Base-by-base conservation (phyloP, 2,888 invertebrate genomes). In the Willowsia nigromaculata region DNA sequence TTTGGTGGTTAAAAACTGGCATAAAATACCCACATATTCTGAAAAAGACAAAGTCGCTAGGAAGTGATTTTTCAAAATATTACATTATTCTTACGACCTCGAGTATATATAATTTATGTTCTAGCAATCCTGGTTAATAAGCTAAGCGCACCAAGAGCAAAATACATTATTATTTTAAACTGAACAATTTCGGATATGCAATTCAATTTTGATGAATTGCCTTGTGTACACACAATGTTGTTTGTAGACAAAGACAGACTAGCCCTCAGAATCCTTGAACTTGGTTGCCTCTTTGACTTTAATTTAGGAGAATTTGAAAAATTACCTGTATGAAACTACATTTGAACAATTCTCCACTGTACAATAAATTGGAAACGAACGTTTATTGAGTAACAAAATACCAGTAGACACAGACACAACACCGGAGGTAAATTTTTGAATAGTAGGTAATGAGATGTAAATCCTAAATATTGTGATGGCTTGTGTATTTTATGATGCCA, bases 151-250 rank as follows among this genome's bases (percentile, higher is more conserved):
- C 37, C 37, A n/a, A n/a, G 33, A 59, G 30, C 33, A 33, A 33
- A 56, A 65, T 15, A n/a, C 65, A n/a, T 15, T 5, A 47, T 27
- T 27, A 50, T 27, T 76, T 76, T 15, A 27, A 15, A 27, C n/a
- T 27, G 15, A 11, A 18, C 0, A 76, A 50, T 47, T 47, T 76
- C 15, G 1, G 50, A 27, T 13, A 50, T 15, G 18, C 47, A 74
- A 27, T 25, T 53, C 53, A 47, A 30, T n/a, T 76, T 27, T 76
- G 76, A 76, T 76, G 76, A 50, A 76, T 76, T 76, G 15, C 53
- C 53, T 30, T 62, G 59, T 25, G 33, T 25, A 27, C 11, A 30
- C 62, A 33, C 15, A 30, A 27, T 27, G 9, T 27, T 6, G 27
- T 27, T 62, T 62, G 11, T 62, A n/a, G 56, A 27, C 56, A 25